Base-by-base conservation (phyloP, 23 tunicate genomes). In the Halocynthia roretzi region DNA sequence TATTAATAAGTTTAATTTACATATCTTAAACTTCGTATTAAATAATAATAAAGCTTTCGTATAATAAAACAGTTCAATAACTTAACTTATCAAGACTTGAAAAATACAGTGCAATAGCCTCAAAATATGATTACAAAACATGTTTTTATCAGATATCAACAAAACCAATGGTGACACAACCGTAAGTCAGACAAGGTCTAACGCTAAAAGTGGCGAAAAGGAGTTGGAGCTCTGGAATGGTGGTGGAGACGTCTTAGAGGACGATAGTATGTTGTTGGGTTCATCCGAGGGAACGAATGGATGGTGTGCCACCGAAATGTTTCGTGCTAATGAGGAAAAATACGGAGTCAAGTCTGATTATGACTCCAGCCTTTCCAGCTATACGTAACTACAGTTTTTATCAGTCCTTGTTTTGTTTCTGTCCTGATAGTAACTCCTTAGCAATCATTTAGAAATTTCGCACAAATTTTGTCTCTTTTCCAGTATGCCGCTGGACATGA, bases 341-440 rank as follows among this genome's bases (percentile, higher is more conserved):
- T 89, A 80, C 56, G 96, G 89, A 11, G 96, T 89, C 73, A 89
- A 84, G 68, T 80, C 96, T 9, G 75, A 83, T 71, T 89, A 89
- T 62, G 74, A 89, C 67, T 82, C 96, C 12, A 73, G 68, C 20
- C 53, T 89, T 68, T 83, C 86, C 6, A 82, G 76, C 21, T 89
- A 89, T 67, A 89, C 96, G 96, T 89, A 71, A 89, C 86, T 69
- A 10, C 14, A 14, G 2, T 14, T 31, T 31, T 31, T 31, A 1
- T 31, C n/a, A 31, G 44, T 31, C 4, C 2, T 31, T 31, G 44
- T 31, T 31, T 31, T 4, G 44, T 31, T 31, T 31, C 44, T 31
- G 44, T 31, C 44, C 44, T 31, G 44, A 31, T 31, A 31, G 1
- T 1, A 31, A 31, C 44, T 31, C 44, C 1, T 31, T 31, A 31